Evolutionary conservation across 2,888 invertebrate genomes (phyloP), one percentile per base, ranked within the genome.

Genomic region (Diarsia brunnea): DNA sequence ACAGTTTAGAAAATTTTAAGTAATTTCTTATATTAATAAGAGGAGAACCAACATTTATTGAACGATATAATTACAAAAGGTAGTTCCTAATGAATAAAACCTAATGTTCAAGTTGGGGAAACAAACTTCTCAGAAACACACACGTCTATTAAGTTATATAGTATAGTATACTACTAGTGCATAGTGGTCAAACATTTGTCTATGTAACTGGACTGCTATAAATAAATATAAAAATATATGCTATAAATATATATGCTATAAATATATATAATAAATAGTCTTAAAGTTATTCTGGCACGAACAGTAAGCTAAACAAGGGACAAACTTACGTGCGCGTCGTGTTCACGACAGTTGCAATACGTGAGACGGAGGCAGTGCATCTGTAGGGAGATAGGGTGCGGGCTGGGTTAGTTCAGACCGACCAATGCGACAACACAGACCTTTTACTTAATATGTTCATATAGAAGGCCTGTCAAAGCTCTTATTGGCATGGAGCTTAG

Each of bases 311-410:
- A 7, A 24, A 73, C 82, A 75, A 82, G 60, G 14, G 27, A 68
- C 70, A 77, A 69, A 95, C 96, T 96, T 93, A 96, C 96, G 84
- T 94, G 93, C 89, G 90, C 90, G 85, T 91, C 90, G 91, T 93
- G 93, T 90, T 91, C 89, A 86, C 91, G 93, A 88, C 93, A 94
- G 91, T 92, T 91, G 93, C 94, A 94, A 88, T 91, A 88, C 77
- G 94, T 71, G 85, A 93, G 92, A 60, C 94, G 94, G 83, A 95
- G 94, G 88, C 92, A 90, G 91, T 94, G 91, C 92, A 96, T 95
- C 96, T 96, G 94, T 81, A 89, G 88, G 88, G 85, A 90, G 85
- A 84, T 64, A 61, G 74, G 77, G 88, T 82, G 88, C 87, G 64
- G 24, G 68, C 19, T 55, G 68, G 77, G 87, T 90, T 90, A 91